Base-by-base conservation (phyloP, 1,140 invertebrate species). In the Idris sp. region DNA sequence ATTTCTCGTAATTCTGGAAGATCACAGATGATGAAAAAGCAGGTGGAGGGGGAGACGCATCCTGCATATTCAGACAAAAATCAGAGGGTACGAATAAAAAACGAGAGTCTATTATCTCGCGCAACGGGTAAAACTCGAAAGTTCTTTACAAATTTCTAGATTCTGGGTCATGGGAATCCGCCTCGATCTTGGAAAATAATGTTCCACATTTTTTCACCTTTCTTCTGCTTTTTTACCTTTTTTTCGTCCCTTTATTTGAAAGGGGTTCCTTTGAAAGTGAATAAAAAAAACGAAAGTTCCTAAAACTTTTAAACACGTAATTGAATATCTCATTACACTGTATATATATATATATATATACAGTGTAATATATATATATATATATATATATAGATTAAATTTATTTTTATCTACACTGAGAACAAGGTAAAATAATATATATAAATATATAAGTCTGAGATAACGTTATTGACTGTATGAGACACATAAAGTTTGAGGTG, bases 91-190 rank as follows among this genome's bases (percentile, higher is more conserved):
- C 75, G 73, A 67, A 68, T 69, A 74, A 77, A 79, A 74, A 79
- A 46, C 48, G 61, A 72, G 46, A 61, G 74, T 77, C 76, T 79
- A 79, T 79, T 79, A 22, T 68, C 11, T 77, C 79, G 67, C 49
- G 74, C 73, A 86, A 84, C 78, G 86, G 83, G 84, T 84, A 74
- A 86, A 84, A 83, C 72, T 43, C 33, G 4, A 2, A 4, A 78
- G 53, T 80, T 79, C 83, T 83, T 83, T 85, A 83, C 69, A 86
- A 86, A 81, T 82, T 81, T 77, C 71, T 25, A 46, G 77, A 82
- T 86, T 86, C 82, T 86, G 59, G 86, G 84, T 87, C 86, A 87
- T 87, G 86, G 84, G 85, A 87, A 87, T 82, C 76, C 80, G 71
- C 81, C 79, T 80, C 76, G 81, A 86, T 85, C 83, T 81, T 82